A percentile compares a stretch with the other conserved stretches of the same genome.
phyloP scores from a whole-genome alignment of 2,113 vertebrate species.

The Oreochromis niloticus region DNA sequence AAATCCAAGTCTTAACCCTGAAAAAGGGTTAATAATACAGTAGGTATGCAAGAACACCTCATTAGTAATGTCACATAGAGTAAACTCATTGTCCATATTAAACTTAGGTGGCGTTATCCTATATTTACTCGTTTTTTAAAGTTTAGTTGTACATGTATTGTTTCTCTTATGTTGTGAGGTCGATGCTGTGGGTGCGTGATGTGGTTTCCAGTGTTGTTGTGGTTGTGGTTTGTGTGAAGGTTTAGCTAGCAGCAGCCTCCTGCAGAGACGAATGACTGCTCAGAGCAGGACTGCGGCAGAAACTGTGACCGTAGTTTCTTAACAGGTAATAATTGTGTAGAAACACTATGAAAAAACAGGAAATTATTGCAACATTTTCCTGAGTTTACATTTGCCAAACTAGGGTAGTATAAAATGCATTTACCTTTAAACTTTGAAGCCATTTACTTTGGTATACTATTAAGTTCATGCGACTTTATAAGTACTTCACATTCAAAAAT shows the following conservation, averaged over 20 bases:
- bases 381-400: not conserved
- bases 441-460: not conserved
- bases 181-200: not conserved
- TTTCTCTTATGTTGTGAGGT: not conserved
- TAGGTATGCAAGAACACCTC: not conserved
- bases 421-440: not conserved
- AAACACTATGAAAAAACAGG: not conserved
- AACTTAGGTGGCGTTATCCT: too few relatives aligned
- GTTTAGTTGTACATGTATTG: not conserved
- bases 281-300: too few relatives aligned
- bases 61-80: not conserved
- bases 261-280: not conserved
- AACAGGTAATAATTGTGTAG: not conserved
- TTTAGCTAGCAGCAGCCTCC: not conserved
- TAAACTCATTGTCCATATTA: not conserved
- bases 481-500: not conserved
- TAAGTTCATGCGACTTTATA: accelerated
- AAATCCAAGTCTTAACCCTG: not conserved
- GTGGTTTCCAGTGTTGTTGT: not conserved
- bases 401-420: not conserved
- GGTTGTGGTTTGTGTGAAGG: not conserved
- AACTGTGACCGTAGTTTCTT: not conserved
- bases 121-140: not conserved
- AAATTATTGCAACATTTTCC: not conserved
- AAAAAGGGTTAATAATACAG: not conserved